phyloP scores from a whole-genome alignment of 2,797 vertebrate genomes.

The Notolepis coatsorum region DNA sequence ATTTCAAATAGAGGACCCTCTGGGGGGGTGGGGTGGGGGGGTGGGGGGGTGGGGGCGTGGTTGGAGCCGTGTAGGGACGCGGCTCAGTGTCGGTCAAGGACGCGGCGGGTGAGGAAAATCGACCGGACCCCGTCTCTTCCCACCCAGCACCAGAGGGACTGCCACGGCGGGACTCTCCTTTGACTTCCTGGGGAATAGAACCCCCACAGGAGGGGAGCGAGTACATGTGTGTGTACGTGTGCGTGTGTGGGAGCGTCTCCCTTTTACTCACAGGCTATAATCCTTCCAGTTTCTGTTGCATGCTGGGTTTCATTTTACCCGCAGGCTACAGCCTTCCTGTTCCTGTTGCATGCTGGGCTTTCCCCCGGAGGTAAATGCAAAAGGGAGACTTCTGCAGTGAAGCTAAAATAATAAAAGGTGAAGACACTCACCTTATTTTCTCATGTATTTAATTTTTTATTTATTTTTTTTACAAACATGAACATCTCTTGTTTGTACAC shows the following conservation, averaged over 20 bases:
- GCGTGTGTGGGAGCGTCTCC: background rate
- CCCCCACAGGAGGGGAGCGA: slow-evolving; percentile 51
- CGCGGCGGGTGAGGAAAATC: slow-evolving; percentile 53
- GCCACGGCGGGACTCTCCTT: slow-evolving; percentile 60
- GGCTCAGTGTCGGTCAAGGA: slow-evolving; percentile 64
- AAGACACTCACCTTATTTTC: slow-evolving; percentile 52
- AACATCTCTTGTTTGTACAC: slow-evolving; percentile 51
- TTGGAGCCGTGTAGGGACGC: slow-evolving; percentile 15
- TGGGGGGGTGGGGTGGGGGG: slow-evolving; percentile 46
- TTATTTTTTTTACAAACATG: slow-evolving; percentile 69
- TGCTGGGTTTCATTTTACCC: slow-evolving; percentile 65
- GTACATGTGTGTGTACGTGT: background rate
- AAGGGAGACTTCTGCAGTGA: slow-evolving; percentile 50
- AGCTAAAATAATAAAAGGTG: slow-evolving; percentile 59
- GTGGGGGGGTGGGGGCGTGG: slow-evolving; percentile 19
- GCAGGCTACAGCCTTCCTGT: slow-evolving; percentile 64
- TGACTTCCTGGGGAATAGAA: slow-evolving; percentile 73
- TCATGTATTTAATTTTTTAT: too few relatives aligned
- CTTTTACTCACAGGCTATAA: too few relatives aligned
- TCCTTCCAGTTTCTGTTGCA: slow-evolving; percentile 48
- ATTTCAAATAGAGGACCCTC: slow-evolving; percentile 77
- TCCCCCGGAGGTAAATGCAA: slow-evolving; percentile 48
- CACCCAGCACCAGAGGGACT: slow-evolving; percentile 67
- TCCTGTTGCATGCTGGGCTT: slow-evolving; percentile 59
- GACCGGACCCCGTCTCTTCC: slow-evolving; percentile 58